Evolutionary conservation across 1,140 invertebrate genomes (phyloP).

Genomic region (Caenorhabditis remanei): DNA sequence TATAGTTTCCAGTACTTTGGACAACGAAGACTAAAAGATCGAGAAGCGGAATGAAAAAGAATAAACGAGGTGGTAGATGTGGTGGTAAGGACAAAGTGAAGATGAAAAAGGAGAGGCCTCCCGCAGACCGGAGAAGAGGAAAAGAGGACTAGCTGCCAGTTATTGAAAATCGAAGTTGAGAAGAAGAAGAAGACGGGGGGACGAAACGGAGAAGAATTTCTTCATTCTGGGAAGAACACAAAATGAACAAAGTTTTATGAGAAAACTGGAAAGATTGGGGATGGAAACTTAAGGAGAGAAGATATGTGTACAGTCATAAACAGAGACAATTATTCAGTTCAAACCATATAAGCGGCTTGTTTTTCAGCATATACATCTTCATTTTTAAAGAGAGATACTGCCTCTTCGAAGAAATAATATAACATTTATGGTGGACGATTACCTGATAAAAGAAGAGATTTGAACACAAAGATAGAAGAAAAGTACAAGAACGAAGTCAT

Average conservation of each 20-base stretch:
- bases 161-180: slow-evolving; percentile 55
- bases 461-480: too few relatives aligned
- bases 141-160: slow-evolving; percentile 26
- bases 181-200: not conserved
- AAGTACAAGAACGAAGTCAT: too few relatives aligned
- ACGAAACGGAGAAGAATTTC: not conserved
- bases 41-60: slow-evolving; percentile 8
- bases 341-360: too few relatives aligned
- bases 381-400: too few relatives aligned
- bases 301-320: not conserved
- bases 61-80: not conserved
- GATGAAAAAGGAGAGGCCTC: slow-evolving; percentile 12
- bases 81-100: not conserved
- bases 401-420: too few relatives aligned
- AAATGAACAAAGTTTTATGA: slow-evolving; percentile 6
- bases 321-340: too few relatives aligned
- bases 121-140: slow-evolving; percentile 36
- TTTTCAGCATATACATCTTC: too few relatives aligned
- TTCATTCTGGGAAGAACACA: not conserved
- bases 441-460: too few relatives aligned
- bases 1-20: slow-evolving; percentile 19
- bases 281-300: not conserved
- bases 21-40: slow-evolving; percentile 41
- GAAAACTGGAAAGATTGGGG: not conserved
- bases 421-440: too few relatives aligned